Percentiles rank a stretch among this genome's conserved stretches.
Conservation (phyloP, 2,113 vertebrate species). For the Bubo blakistoni region DNA sequence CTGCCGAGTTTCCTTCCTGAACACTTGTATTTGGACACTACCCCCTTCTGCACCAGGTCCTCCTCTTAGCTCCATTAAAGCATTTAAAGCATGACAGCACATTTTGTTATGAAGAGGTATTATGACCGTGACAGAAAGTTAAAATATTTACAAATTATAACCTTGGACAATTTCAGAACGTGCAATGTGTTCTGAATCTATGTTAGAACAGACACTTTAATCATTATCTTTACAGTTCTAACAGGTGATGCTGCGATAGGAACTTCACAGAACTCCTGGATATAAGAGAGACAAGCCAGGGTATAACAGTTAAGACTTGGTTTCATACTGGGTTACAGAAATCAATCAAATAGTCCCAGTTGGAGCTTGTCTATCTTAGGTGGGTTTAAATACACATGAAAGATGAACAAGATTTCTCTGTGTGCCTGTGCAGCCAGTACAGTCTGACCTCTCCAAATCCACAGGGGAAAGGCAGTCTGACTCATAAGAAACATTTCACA, state of each 20-base stretch:
- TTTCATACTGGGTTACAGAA: neutral
- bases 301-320: neutral
- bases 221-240: neutral
- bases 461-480: neutral
- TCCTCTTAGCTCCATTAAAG: neutral
- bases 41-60: neutral
- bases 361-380: neutral
- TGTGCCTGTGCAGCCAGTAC: neutral
- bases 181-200: neutral
- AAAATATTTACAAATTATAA: neutral
- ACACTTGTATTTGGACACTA: neutral
- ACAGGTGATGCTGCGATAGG: neutral
- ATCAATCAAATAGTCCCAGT: neutral
- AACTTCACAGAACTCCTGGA: neutral
- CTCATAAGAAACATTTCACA: neutral
- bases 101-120: neutral
- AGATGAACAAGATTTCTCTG: neutral
- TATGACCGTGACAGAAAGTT: fast-evolving
- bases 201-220: neutral
- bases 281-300: neutral
- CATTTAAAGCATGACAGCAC: neutral
- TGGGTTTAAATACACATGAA: neutral
- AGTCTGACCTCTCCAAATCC: neutral
- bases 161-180: neutral
- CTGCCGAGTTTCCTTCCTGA: neutral